Conservation (phyloP, 2,888 invertebrate species). For the Leptothorax acervorum region DNA sequence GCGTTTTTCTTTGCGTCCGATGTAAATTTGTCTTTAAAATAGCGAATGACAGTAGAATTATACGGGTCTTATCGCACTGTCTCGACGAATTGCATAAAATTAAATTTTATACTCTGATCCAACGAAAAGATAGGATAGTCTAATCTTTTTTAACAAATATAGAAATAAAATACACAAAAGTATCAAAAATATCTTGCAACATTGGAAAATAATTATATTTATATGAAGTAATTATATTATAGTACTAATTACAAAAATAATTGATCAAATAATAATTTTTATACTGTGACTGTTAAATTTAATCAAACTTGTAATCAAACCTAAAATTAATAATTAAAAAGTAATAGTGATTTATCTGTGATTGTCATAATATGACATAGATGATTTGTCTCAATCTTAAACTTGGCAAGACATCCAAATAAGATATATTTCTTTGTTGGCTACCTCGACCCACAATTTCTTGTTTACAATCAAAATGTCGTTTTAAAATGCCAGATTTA, state of each 20-base stretch:
- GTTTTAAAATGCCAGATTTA: background rate
- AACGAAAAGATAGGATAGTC: background rate
- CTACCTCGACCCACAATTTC: background rate
- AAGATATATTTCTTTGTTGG: conserved; percentile 1
- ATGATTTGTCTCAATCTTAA: conserved; percentile 34
- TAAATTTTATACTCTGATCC: background rate
- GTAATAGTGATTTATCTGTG: background rate
- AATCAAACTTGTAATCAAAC: background rate
- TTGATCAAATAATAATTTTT: conserved; percentile 1
- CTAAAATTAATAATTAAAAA: background rate
- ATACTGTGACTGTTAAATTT: background rate
- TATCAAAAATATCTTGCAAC: background rate
- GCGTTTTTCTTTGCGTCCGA: background rate
- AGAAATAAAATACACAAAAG: background rate
- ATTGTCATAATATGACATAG: background rate
- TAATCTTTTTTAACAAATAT: background rate
- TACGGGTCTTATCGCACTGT: background rate
- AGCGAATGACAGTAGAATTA: background rate
- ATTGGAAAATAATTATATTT: conserved; percentile 5
- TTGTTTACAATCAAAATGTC: conserved; percentile 35
- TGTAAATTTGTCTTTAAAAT: conserved; percentile 14
- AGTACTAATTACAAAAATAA: background rate
- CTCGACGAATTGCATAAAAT: background rate
- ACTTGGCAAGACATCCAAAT: conserved; percentile 16
- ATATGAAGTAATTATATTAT: background rate